phyloP scores from a whole-genome alignment of 2,888 invertebrate species.

The Orthosia cruda region DNA sequence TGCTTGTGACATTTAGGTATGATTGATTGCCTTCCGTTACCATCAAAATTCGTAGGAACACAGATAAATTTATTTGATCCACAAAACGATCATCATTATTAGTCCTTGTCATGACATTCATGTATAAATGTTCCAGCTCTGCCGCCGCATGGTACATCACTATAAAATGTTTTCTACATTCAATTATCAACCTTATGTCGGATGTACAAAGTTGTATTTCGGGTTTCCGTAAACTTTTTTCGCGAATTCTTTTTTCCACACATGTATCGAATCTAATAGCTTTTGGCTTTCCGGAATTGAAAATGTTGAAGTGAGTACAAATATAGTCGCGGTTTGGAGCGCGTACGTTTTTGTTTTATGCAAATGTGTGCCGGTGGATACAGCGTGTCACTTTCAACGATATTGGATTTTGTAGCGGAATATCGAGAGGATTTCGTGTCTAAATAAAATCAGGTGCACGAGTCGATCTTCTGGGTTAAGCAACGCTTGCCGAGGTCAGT shows the following conservation, averaged over 20 bases:
- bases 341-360: conserved; percentile 60
- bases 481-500: too few relatives aligned
- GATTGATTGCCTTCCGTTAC: background rate
- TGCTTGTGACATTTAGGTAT: background rate
- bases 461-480: too few relatives aligned
- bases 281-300: conserved; percentile 52
- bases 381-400: conserved; percentile 55
- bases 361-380: conserved; percentile 45
- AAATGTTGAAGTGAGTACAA: conserved; percentile 62
- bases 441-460: too few relatives aligned
- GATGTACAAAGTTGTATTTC: background rate
- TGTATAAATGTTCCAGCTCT: conserved; percentile 33
- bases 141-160: conserved; percentile 40
- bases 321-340: conserved; percentile 47
- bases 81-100: conserved; percentile 33
- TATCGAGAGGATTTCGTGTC: conserved; percentile 1
- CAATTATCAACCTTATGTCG: conserved; percentile 6
- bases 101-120: conserved; percentile 45
- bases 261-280: conserved; percentile 35
- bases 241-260: conserved; percentile 36
- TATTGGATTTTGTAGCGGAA: conserved; percentile 60
- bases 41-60: conserved; percentile 18
- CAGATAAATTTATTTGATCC: conserved; percentile 23
- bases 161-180: conserved; percentile 28
- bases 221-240: conserved; percentile 18